Base-by-base conservation (phyloP, 2,888 invertebrate species). In the Cheilosia urbana region DNA sequence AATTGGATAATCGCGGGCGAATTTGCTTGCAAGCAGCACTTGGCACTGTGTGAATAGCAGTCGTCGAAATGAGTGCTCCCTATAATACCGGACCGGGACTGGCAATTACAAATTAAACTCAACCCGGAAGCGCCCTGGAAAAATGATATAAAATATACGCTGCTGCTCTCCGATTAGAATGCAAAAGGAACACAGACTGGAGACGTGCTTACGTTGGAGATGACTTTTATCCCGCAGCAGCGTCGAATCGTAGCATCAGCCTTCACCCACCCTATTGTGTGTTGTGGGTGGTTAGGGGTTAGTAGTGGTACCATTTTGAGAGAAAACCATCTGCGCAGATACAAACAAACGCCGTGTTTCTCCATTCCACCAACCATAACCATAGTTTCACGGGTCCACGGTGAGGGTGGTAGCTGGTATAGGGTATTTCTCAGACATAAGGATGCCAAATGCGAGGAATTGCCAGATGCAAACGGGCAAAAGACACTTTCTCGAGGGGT, bases 1-100 rank as follows among this genome's bases (percentile, higher is more conserved):
- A 80, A 84, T 84, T 84, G 84, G 55, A 84, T 84, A 84, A 84
- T 84, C 79, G 79, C 78, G 65, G 75, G 84, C 84, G 71, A 79
- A 79, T 80, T 79, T 53, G 47, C 66, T 73, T 47, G 49, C 51
- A 27, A 51, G 47, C 55, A 30, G 57, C 62, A 53, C 55, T 37
- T 40, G n/a, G 30, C 37, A 51, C 15, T 62, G 11, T 57, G 24
- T 51, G 27, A 62, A 30, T 47, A 42, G 27, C 5, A 5, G 45
- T 27, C 11, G 62, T 62, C n/a, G 6, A 62, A 27, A 34, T 45
- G 42, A 42, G 45, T 49, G 30, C 69, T 37, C 57, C 58, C 45
- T 2, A 30, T 30, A 21, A 37, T 42, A 27, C 1, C 6, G 60
- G 51, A 27, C 1, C 6, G 60, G 51, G 42, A 17, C 51, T 58